phyloP scores from a whole-genome alignment of 2,888 invertebrate species.

The Trypoxylon attenuatum region DNA sequence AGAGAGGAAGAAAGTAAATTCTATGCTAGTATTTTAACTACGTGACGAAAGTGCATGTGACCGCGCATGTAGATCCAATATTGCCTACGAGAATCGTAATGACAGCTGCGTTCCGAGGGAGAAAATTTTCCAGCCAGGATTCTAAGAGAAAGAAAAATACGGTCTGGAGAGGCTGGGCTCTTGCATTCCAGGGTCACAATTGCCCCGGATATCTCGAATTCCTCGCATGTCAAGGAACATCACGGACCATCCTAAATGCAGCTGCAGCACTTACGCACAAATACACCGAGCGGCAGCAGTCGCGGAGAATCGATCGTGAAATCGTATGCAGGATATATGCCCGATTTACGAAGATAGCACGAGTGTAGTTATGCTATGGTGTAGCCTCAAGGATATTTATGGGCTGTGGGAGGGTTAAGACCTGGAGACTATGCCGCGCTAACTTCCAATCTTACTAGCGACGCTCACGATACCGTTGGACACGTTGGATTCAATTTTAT shows the following conservation, averaged over 20 bases:
- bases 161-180: constrained; percentile 24
- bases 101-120: too few relatives aligned
- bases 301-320: constrained; percentile 27
- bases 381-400: constrained; percentile 1
- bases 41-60: too few relatives aligned
- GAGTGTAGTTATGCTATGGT: not conserved
- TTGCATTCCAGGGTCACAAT: not conserved
- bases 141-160: too few relatives aligned
- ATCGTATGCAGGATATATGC: constrained; percentile 3
- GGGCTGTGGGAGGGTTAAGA: not conserved
- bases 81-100: too few relatives aligned
- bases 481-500: constrained; percentile 5
- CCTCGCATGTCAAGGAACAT: constrained; percentile 2
- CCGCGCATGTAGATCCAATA: too few relatives aligned
- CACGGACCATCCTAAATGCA: not conserved
- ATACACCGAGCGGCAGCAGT: not conserved
- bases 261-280: not conserved
- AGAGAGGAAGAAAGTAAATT: too few relatives aligned
- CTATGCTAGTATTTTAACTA: too few relatives aligned
- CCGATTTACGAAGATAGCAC: constrained; percentile 13
- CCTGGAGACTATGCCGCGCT: not conserved
- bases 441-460: not conserved
- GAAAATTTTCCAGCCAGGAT: too few relatives aligned
- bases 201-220: not conserved
- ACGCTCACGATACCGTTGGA: not conserved